Conservation (phyloP, 1,140 invertebrate species). For the Ditylenchus dipsaci region DNA sequence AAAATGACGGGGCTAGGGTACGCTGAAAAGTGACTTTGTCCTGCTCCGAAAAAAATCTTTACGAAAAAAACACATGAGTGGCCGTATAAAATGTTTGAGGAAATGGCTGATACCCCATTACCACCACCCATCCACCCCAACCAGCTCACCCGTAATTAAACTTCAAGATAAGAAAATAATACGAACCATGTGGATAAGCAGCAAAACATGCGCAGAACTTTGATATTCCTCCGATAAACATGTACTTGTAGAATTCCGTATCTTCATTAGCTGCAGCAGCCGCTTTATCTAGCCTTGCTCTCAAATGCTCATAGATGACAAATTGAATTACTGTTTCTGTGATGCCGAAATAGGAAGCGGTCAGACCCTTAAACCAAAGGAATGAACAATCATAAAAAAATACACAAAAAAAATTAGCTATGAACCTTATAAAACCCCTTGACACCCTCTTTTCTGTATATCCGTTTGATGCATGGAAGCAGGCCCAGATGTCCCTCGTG, state of each 20-base stretch:
- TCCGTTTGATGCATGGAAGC: constrained; percentile 72
- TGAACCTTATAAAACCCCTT: constrained; percentile 53
- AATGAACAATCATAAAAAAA: constrained; percentile 4
- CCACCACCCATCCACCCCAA: too few relatives aligned
- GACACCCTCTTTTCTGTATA: constrained; percentile 72
- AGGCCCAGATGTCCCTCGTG: constrained; percentile 72
- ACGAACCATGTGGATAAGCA: constrained; percentile 48
- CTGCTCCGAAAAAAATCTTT: too few relatives aligned
- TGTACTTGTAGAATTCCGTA: constrained; percentile 42
- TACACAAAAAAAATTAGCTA: too few relatives aligned
- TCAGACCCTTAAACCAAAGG: constrained; percentile 90
- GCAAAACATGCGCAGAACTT: constrained; percentile 43
- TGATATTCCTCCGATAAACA: constrained; percentile 44
- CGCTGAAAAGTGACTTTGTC: too few relatives aligned
- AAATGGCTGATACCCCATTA: too few relatives aligned
- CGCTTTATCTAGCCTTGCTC: constrained; percentile 32
- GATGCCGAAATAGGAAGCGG: constrained; percentile 95
- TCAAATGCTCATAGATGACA: constrained; percentile 82
- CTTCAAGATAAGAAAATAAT: constrained; percentile 1
- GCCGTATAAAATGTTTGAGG: too few relatives aligned
- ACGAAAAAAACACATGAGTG: too few relatives aligned
- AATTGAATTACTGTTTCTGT: constrained; percentile 98
- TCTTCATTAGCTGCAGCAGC: constrained; percentile 24
- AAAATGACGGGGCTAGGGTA: too few relatives aligned
- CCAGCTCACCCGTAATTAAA: too few relatives aligned